Base-by-base conservation (phyloP, 2,888 invertebrate genomes). In the Macropis europaea region DNA sequence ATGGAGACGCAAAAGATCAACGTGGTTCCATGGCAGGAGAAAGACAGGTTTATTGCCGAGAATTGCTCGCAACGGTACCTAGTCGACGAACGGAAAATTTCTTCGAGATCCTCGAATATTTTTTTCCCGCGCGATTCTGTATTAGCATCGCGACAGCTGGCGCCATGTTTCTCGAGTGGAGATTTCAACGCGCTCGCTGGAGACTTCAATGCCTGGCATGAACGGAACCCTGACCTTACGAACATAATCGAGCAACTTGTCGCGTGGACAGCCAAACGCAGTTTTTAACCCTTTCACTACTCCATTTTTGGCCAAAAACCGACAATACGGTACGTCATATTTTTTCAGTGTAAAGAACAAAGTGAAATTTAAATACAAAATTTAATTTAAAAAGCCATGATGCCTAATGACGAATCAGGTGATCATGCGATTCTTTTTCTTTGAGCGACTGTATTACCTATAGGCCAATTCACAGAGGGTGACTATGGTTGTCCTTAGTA, bases 31-130 rank as follows among this genome's bases (percentile, higher is more conserved):
- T 15, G 11, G 40, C 17, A 15, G 48, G 28, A 68, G 63, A 56
- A 56, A 34, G 70, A 77, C 40, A 36, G 43, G 15, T 64, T 70
- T 67, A 73, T 72, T 50, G 42, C 60, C 50, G 50, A 57, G 64
- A 59, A 69, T 68, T 76, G 59, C 26, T 15, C 15, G 54, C 73
- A 77, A 77, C 77, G 77, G 77, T 73, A 77, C 53, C 40, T 38
- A 63, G 17, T 47, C 57, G 32, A 28, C 34, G 61, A 36, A 63
- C 57, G 62, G 53, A 63, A 73, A 56, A 69, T 61, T 53, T 52
- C 42, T 45, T 36, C 53, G 52, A 30, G 43, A 45, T 45, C 28
- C 40, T 24, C 17, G n/a, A 19, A 4, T 5, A n/a, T 24, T 47
- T 57, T 56, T 56, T 48, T 6, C 13, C 4, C 36, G 24, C 6